Conservation (phyloP, 2,113 vertebrate species). For the Tricholaema leucomelas region DNA sequence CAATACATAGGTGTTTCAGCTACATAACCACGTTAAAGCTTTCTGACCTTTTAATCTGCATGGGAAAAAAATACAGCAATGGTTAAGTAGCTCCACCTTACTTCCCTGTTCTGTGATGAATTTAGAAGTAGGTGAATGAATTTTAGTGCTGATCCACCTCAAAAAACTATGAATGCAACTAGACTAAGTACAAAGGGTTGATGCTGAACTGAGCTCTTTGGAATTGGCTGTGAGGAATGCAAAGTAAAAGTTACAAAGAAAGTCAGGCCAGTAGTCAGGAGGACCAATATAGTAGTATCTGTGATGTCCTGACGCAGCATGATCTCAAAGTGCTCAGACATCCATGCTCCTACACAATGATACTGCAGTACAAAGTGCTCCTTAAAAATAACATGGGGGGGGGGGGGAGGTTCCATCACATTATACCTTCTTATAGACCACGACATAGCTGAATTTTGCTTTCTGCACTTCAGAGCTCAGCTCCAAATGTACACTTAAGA, state of each 20-base stretch:
- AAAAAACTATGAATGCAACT: background rate
- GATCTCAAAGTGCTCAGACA: background rate
- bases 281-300: background rate
- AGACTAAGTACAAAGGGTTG: background rate
- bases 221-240: background rate
- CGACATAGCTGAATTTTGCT: background rate
- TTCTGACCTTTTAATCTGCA: slow-evolving; percentile 33
- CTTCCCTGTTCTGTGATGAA: background rate
- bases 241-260: background rate
- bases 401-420: background rate
- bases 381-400: background rate
- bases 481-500: background rate
- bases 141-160: background rate
- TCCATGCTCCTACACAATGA: background rate
- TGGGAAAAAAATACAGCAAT: background rate
- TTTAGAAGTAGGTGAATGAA: background rate
- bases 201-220: background rate
- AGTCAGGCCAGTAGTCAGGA: background rate
- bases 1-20: background rate
- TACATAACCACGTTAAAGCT: background rate
- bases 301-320: background rate
- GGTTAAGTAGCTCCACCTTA: background rate
- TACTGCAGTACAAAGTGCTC: background rate
- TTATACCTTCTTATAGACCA: background rate
- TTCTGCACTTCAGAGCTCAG: background rate